Evolutionary conservation across 2,888 invertebrate species (phyloP), one percentile per base, ranked within the genome.

Genomic region (Lasioglossum zephyrum): DNA sequence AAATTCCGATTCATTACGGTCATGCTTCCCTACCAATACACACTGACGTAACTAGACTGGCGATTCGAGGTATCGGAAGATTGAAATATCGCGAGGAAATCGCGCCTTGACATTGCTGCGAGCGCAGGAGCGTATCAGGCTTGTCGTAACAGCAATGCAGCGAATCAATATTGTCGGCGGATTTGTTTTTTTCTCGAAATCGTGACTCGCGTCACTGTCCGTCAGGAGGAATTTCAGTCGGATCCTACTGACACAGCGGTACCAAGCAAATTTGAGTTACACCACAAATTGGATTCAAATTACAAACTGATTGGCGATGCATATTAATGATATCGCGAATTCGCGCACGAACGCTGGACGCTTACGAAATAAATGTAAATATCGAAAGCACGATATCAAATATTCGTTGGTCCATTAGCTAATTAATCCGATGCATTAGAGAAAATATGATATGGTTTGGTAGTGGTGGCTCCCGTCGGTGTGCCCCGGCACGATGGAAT

Each of bases 321-420:
- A n/a, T 11, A 53, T 79, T 47, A 85, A n/a, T 31, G 44, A 63
- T 31, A 74, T 44, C 39, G 79, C 82, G 63, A 70, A 79, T 79
- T 73, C 22, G 41, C 53, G 44, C 31, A 11, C 73, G 31, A 16
- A 79, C 63, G 11, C 41, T 13, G 31, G 36, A 73, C 87, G 72
- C 69, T 80, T 83, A 70, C 77, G 49, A 78, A 87, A 87, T 78
- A 87, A 86, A 82, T 86, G 87, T 83, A 87, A 87, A 87, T 79
- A 86, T 82, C 47, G 74, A 26, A n/a, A 47, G 69, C 63, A 22
- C 82, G 81, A 81, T 81, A 89, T 89, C 91, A 91, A 92, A 93
- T 91, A 92, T 93, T 92, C 93, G 93, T 93, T 93, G 93, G 91
- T 89, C 92, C 93, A 94, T 94, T 94, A 94, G 93, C 92, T 94